These are phyloP conservation scores for Mya arenaria DNA, from an alignment of 1,140 invertebrate species.

Conservation along the genomic window DNA sequence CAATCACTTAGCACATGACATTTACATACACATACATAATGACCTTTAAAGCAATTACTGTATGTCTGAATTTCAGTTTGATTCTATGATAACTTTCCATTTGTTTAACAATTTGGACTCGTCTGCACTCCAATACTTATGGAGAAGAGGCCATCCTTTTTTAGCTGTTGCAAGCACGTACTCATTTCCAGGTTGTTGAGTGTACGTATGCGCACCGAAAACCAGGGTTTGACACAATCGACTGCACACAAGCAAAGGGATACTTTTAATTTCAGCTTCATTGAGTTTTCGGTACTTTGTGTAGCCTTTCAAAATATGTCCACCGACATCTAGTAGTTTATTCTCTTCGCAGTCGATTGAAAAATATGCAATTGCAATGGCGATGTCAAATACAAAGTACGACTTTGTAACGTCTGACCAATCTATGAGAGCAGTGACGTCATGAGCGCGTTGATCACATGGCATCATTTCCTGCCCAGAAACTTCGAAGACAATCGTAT, in stretches of 20 bases:
- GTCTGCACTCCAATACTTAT: constrained; percentile 83
- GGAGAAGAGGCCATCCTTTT: constrained; percentile 73
- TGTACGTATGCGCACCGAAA: constrained; percentile 88
- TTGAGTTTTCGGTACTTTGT: constrained; percentile 84
- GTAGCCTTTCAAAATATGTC: constrained; percentile 90
- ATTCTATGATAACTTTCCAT: too few species aligned
- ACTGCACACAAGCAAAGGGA: constrained; percentile 88
- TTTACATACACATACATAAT: too few species aligned
- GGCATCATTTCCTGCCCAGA: constrained; percentile 35
- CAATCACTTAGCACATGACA: too few species aligned
- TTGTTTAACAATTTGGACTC: too few species aligned
- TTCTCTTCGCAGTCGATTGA: constrained; percentile 85
- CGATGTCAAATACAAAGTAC: constrained; percentile 91
- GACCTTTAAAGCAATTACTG: too few species aligned
- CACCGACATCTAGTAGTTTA: constrained; percentile 84
- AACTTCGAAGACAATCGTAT: constrained; percentile 86
- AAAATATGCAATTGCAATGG: constrained; percentile 91
- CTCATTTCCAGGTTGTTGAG: constrained; percentile 88
- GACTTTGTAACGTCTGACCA: constrained; percentile 90
- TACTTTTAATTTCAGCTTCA: constrained; percentile 85
- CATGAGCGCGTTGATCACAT: constrained; percentile 59
- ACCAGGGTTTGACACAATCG: constrained; percentile 91
- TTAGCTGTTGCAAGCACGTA: constrained; percentile 87
- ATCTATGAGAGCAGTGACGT: constrained; percentile 87
- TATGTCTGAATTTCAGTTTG: too few species aligned